Evolutionary conservation across 2,113 vertebrate genomes (phyloP), one percentile per base, ranked within the genome.

Genomic region (Boleophthalmus pectinirostris): DNA sequence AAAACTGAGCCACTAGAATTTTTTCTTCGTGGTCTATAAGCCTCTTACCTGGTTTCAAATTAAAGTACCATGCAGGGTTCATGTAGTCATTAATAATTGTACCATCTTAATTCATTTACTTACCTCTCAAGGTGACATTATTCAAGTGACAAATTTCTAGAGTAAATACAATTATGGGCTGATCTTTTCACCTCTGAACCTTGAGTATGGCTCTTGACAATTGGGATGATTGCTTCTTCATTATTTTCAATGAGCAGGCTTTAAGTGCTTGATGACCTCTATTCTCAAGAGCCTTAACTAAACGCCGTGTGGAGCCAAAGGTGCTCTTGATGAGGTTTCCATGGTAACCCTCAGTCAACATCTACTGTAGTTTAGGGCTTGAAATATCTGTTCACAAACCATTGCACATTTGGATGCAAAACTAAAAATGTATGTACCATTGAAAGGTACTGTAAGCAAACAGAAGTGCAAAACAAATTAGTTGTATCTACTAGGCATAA

Each of bases 11-110:
- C 74, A 78, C 73, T 68, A 66, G 64, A 85, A 70, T 54, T 86
- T 83, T 80, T 78, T 78, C 73, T 29, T 68, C 68, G 73, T 75
- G 74, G 77, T 77, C 71, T 90, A n/a, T 54, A 87, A 88, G 83
- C 83, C 81, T 83, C 85, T 90, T 89, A 91, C 82, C 75, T 85
- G 68, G 81, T 85, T 69, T 79, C 69, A 76, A 72, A 69, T 78
- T 64, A 71, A 67, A 74, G 72, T 46, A 43, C 81, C 73, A 64
- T 23, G 73, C 58, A 72, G 75, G 74, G 73, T 61, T 82, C 82
- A 81, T 85, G 74, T 81, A 88, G 83, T 82, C 84, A 81, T 88
- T 77, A 79, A 85, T 88, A 87, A 91, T 89, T 81, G 87, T 78
- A 68, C 84, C 79, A 82, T 63, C 68, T 79, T 73, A 46, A 68